Base-by-base conservation (phyloP, 2,888 invertebrate genomes). In the Rhimphoctona megacephalus region DNA sequence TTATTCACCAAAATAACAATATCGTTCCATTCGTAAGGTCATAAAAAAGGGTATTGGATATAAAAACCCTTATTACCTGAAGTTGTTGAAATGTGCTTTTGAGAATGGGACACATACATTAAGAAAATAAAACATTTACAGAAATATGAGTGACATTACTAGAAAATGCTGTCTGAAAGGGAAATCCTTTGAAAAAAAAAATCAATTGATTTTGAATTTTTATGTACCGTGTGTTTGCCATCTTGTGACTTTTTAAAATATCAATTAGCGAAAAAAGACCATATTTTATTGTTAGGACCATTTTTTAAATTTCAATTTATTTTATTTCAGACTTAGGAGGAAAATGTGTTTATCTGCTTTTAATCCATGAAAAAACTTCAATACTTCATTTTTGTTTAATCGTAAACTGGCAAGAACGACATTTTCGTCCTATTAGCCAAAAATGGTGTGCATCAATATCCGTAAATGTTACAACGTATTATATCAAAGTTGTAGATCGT, bases 1-100 rank as follows among this genome's bases (percentile, higher is more conserved):
- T 61, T 33, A 39, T 33, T 67, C 22, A 54, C 69, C 22, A 52
- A 52, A 67, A 69, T 69, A 52, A 61, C 30, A 72, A 52, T 52
- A 54, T 22, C 25, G 19, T 25, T 54, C 30, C 5, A 1, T n/a
- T 33, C 52, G 22, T 54, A 46, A n/a, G n/a, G 4, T 36, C 33
- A 22, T 6, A 14, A 69, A 43, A 43, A 9, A 30, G 17, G 17
- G 14, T 25, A 6, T 30, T 30, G 14, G 14, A 17, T 61, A 30
- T 17, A 61, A 30, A 49, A 61, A 61, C 5, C 30, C 6, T 61
- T 30, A 2, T 4, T 61, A 30, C 61, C 17, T 61, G 4, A 61
- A 61, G 30, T 30, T 5, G 5, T 14, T 61, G 6, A 57, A 57
- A 30, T 14, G 57, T 25, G 3, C 25, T 57, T 57, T 25, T 25